Evolutionary conservation across 2,888 invertebrate species (phyloP).

Genomic region (Stegana nigrithorax): DNA sequence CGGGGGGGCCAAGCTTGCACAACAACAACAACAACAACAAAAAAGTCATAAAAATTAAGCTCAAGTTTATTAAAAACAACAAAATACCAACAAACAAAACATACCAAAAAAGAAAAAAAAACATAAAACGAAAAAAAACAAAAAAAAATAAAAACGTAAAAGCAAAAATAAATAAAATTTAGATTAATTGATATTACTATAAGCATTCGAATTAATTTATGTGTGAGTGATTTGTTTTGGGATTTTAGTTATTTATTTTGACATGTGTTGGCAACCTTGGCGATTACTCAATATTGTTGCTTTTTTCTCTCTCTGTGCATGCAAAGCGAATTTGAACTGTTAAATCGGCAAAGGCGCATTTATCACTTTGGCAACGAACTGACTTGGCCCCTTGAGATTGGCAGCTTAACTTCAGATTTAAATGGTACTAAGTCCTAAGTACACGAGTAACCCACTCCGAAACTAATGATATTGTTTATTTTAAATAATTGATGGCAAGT

Average conservation of each 20-base stretch:
- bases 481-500: too few species aligned
- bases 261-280: constrained; percentile 18
- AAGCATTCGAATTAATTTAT: constrained; percentile 18
- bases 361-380: too few species aligned
- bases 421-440: too few species aligned
- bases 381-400: too few species aligned
- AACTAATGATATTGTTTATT: too few species aligned
- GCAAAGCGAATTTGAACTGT: too few species aligned
- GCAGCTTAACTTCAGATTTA: too few species aligned
- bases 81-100: too few species aligned
- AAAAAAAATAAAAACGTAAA: background rate
- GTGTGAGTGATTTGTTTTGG: constrained; percentile 4
- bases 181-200: constrained; percentile 16
- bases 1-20: constrained; percentile 12
- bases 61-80: constrained; percentile 5
- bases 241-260: constrained; percentile 15
- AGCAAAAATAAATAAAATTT: constrained; percentile 4
- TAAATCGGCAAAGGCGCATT: too few species aligned
- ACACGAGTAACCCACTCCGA: too few species aligned
- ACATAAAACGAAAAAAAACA: background rate
- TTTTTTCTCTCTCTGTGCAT: background rate
- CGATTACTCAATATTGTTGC: background rate
- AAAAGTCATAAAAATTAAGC: constrained; percentile 1
- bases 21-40: background rate
- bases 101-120: background rate